A percentile compares a stretch with the other conserved stretches of the same genome.
phyloP scores from a whole-genome alignment of 2,888 invertebrate genomes.

The Nebria brevicollis region DNA sequence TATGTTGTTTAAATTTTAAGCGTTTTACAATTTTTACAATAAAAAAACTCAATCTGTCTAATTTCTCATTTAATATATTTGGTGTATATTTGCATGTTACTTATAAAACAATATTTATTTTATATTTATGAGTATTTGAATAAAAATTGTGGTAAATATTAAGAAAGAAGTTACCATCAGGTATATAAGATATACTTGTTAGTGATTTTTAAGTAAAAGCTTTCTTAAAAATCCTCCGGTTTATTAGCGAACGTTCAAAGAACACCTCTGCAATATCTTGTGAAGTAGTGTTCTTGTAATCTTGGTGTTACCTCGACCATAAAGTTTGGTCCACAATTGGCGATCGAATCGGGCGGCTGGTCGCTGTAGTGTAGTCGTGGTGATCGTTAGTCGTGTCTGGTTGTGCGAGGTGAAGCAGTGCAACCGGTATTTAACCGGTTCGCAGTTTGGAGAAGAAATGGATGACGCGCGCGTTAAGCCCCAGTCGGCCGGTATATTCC shows the following conservation, averaged over 20 bases:
- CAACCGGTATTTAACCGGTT: slow-evolving; percentile 13
- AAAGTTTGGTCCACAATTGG: slow-evolving; percentile 8
- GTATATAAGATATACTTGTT: too few relatives aligned
- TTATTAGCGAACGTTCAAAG: neutral
- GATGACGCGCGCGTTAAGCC: slow-evolving; percentile 14
- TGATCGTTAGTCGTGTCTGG: slow-evolving; percentile 8
- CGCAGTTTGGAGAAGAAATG: neutral
- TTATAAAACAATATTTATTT: too few relatives aligned
- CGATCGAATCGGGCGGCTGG: slow-evolving; percentile 4
- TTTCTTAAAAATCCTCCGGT: too few relatives aligned
- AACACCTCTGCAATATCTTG: neutral
- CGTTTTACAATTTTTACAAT: neutral
- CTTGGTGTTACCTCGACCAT: neutral
- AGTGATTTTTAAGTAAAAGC: too few relatives aligned
- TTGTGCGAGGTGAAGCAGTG: neutral
- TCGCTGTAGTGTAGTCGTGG: neutral
- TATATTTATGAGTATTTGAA: too few relatives aligned
- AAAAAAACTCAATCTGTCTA: neutral
- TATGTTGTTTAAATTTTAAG: neutral
- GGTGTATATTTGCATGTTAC: too few relatives aligned
- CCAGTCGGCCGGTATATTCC: neutral
- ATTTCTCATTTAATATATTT: too few relatives aligned
- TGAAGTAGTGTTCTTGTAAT: neutral
- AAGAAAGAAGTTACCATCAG: too few relatives aligned
- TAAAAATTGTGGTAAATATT: too few relatives aligned